Percentiles rank a stretch among this genome's conserved stretches.
Evolutionary conservation across 2,888 invertebrate species (phyloP).

Genomic region (Eupithecia inturbata): DNA sequence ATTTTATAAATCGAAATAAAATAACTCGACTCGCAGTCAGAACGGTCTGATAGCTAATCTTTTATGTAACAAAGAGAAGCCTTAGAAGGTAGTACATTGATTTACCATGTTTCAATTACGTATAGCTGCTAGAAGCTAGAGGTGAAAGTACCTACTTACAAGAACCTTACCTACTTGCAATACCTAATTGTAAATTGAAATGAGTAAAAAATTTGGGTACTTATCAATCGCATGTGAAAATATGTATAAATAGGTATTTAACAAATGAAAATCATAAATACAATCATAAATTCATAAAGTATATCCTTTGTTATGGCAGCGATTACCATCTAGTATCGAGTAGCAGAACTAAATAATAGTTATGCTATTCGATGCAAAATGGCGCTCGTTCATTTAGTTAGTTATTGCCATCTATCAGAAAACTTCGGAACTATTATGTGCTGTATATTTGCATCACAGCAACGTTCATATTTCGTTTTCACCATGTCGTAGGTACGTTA

Average conservation of each 20-base stretch:
- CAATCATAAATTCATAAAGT: too few relatives aligned
- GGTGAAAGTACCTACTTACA: too few relatives aligned
- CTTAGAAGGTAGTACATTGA: neutral
- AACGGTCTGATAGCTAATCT: neutral
- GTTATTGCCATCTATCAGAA: constrained; percentile 13
- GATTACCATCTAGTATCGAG: neutral
- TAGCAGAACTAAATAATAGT: neutral
- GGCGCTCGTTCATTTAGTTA: neutral
- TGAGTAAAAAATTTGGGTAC: neutral
- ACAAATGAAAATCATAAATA: neutral
- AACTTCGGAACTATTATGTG: neutral
- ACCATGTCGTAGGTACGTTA: neutral
- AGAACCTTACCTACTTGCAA: neutral
- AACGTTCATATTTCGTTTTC: neutral
- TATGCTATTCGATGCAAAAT: neutral
- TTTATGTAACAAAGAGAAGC: neutral
- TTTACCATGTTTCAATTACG: neutral
- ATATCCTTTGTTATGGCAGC: neutral
- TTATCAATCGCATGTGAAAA: too few relatives aligned
- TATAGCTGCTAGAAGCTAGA: too few relatives aligned
- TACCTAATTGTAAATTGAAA: too few relatives aligned
- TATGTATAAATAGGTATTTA: neutral
- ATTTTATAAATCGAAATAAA: neutral
- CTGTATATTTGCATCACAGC: neutral
- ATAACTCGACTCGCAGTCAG: neutral